These are phyloP conservation scores for Pachyuromys duprasi DNA, from an alignment of 2,797 vertebrate species.

Conservation along the genomic window DNA sequence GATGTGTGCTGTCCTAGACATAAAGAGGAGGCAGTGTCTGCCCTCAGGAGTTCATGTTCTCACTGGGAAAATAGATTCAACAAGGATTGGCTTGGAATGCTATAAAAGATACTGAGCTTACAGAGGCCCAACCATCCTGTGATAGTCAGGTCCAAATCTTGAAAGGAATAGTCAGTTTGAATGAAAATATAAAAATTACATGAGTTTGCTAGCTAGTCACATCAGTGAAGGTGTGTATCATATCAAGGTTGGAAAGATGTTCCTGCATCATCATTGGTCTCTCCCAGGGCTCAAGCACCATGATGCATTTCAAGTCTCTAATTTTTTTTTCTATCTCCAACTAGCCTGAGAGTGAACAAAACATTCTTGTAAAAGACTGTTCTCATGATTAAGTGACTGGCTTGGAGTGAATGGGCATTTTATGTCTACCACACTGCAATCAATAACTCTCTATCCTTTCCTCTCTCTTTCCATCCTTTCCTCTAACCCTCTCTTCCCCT, in stretches of 20 bases:
- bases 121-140: not conserved
- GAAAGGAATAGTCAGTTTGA: not conserved
- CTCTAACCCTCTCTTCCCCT: accelerated
- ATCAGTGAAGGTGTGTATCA: not conserved
- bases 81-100: not conserved
- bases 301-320: not conserved
- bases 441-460: not conserved
- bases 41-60: not conserved
- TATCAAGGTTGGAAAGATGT: not conserved
- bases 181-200: constrained; percentile 12
- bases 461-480: not conserved
- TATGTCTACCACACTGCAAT: not conserved
- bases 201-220: not conserved
- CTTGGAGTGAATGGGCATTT: not conserved
- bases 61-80: not conserved
- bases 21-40: not conserved
- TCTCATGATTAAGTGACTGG: not conserved
- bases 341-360: not conserved
- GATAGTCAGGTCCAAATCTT: not conserved
- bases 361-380: not conserved
- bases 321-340: not conserved
- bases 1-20: not conserved
- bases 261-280: not conserved
- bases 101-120: not conserved
- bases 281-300: not conserved